phyloP scores from a whole-genome alignment of 2,113 vertebrate species.

The Copsychus sechellarum region DNA sequence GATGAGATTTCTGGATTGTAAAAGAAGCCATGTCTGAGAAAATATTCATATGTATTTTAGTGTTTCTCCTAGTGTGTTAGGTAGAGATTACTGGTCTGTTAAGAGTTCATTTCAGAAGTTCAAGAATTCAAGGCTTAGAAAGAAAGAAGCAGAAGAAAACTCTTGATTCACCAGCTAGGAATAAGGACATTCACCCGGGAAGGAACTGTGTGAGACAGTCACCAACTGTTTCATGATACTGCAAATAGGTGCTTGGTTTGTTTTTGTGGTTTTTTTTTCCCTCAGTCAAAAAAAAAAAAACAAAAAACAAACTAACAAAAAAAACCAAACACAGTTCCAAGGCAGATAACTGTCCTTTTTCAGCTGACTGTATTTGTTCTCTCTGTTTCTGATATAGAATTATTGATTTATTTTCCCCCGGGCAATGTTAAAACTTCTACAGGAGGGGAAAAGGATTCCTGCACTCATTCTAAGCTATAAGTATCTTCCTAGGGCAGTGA shows the following conservation, averaged over 20 bases:
- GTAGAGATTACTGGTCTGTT: background rate
- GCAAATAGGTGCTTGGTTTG: background rate
- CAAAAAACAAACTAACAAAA: too few relatives aligned
- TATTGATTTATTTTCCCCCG: background rate
- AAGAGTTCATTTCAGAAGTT: background rate
- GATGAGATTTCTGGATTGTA: background rate
- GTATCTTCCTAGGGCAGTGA: background rate
- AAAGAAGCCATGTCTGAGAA: background rate
- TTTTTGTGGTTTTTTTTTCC: background rate
- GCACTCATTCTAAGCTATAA: background rate
- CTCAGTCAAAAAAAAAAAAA: background rate
- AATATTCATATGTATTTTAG: background rate
- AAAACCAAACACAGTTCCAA: background rate
- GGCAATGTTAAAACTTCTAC: background rate
- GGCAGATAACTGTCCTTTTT: background rate
- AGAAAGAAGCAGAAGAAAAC: background rate
- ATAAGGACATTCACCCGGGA: background rate
- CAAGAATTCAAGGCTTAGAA: background rate
- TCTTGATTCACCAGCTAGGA: background rate
- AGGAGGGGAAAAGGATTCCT: background rate
- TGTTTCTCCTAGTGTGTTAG: background rate
- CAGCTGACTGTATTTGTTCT: background rate
- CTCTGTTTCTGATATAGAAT: background rate
- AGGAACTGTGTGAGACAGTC: background rate
- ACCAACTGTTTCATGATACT: background rate